A percentile compares a stretch with the other conserved stretches of the same genome.
Conservation (phyloP, 2,888 invertebrate genomes). For the Sepiola atlantica region DNA sequence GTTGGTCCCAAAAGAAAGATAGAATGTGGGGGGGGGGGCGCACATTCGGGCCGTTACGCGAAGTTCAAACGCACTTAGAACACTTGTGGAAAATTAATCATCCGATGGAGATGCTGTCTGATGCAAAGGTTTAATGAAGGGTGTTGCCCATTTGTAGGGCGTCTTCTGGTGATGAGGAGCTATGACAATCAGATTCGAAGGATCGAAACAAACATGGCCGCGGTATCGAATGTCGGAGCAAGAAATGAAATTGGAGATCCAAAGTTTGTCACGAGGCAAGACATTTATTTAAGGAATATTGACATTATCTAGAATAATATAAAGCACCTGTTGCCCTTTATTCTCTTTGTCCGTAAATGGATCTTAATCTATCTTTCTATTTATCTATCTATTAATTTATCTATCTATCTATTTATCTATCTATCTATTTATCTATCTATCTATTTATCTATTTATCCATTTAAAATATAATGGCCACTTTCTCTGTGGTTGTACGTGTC, state of each 20-base stretch:
- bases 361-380: too few species aligned
- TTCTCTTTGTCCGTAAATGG: background rate
- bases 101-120: background rate
- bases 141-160: background rate
- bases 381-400: too few species aligned
- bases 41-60: background rate
- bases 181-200: too few species aligned
- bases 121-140: background rate
- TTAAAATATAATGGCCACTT: too few species aligned
- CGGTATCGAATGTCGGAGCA: background rate
- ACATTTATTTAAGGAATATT: background rate
- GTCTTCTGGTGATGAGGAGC: background rate
- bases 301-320: background rate
- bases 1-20: background rate
- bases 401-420: too few species aligned
- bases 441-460: too few species aligned
- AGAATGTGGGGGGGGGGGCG: background rate
- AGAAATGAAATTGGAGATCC: background rate
- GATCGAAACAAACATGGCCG: background rate
- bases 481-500: too few species aligned
- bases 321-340: background rate
- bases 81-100: background rate
- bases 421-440: too few species aligned
- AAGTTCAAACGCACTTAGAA: background rate
- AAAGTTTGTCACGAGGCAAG: background rate